Percentiles rank a stretch among this genome's conserved stretches.
phyloP scores from a whole-genome alignment of 2,888 invertebrate genomes.

The Lasioglossum calceatum region DNA sequence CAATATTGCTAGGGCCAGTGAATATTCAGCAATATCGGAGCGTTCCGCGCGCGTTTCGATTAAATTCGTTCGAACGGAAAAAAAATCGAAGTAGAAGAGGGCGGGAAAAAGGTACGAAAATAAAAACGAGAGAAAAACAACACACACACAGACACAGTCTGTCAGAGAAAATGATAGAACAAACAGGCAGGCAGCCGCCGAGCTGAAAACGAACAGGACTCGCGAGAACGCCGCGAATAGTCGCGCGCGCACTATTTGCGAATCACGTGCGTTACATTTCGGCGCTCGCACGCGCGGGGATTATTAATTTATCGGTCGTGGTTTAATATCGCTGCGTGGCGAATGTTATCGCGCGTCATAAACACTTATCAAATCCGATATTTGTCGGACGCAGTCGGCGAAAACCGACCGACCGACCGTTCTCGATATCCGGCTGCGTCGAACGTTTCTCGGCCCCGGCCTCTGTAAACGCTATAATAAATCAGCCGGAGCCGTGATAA shows the following conservation, averaged over 20 bases:
- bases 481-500: conserved; percentile 24
- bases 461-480: not conserved
- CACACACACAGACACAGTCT: not conserved
- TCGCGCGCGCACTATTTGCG: not conserved
- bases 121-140: not conserved
- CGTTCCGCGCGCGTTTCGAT: conserved; percentile 13
- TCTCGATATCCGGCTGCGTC: conserved; percentile 27
- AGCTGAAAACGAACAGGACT: not conserved
- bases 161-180: not conserved
- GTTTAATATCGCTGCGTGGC: conserved; percentile 37
- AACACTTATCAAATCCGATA: conserved; percentile 58
- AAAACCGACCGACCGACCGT: conserved; percentile 24
- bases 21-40: conserved; percentile 28
- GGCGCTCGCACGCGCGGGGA: conserved; percentile 1
- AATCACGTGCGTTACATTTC: conserved; percentile 15
- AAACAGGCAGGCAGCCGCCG: not conserved
- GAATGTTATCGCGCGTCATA: conserved; percentile 51
- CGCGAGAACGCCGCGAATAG: not conserved
- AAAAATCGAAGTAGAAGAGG: not conserved
- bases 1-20: conserved; percentile 17
- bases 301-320: conserved; percentile 54
- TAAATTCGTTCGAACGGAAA: conserved; percentile 19
- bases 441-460: conserved; percentile 6
- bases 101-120: not conserved
- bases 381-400: conserved; percentile 45